Evolutionary conservation across 2,888 invertebrate species (phyloP).

Genomic region (Rhyacophila evoluta): DNA sequence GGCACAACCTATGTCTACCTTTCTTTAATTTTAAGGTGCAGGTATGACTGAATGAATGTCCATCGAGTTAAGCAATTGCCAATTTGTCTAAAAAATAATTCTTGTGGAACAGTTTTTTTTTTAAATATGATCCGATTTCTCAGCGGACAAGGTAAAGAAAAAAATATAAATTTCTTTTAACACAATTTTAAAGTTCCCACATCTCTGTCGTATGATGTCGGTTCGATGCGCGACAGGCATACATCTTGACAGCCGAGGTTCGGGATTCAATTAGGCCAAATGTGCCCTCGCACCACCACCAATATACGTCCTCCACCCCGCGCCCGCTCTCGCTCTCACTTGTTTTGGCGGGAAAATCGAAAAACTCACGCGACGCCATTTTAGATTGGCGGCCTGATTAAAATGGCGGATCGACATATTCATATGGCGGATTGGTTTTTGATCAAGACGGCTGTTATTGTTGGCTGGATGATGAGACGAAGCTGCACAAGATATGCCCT

Average conservation of each 20-base stretch:
- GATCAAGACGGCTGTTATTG: background rate
- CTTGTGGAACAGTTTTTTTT: no score
- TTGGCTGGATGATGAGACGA: background rate
- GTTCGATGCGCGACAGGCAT: slow-evolving; percentile 52
- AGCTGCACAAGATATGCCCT: background rate
- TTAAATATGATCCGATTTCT: no score
- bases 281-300: background rate
- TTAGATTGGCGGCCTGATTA: slow-evolving; percentile 19
- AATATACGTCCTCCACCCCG: slow-evolving; percentile 19
- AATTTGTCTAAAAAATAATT: no score
- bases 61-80: no score
- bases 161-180: no score
- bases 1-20: no score
- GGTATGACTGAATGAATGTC: no score
- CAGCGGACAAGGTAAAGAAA: no score
- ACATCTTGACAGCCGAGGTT: slow-evolving; percentile 53
- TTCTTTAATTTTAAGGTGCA: no score
- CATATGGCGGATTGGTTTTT: background rate
- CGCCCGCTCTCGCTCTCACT: background rate
- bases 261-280: slow-evolving; percentile 53
- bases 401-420: slow-evolving; percentile 14
- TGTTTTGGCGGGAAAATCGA: slow-evolving; percentile 19
- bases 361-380: slow-evolving; percentile 22
- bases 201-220: slow-evolving; percentile 40
- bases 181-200: background rate